A percentile compares a stretch with the other conserved stretches of the same genome.
phyloP scores from a whole-genome alignment of 1,140 invertebrate species.

The Steinernema feltiae region DNA sequence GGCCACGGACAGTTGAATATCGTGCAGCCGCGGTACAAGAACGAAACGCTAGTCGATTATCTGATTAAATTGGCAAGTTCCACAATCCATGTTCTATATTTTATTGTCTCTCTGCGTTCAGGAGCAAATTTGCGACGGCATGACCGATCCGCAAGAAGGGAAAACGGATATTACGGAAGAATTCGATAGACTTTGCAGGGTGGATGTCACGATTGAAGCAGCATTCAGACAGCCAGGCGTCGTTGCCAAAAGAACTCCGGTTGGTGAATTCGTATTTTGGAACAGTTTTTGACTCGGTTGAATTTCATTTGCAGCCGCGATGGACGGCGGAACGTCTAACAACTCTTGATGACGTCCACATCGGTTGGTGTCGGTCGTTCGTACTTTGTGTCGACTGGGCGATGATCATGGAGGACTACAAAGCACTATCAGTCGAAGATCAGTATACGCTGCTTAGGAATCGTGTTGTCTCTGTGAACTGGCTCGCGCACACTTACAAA shows the following conservation, averaged over 20 bases:
- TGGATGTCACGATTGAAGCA: conserved; percentile 37
- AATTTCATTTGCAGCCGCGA: conserved; percentile 29
- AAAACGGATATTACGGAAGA: conserved; percentile 28
- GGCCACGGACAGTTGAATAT: neutral
- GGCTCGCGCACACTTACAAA: conserved; percentile 37
- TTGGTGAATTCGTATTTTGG: conserved; percentile 9
- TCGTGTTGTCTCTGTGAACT: conserved; percentile 39
- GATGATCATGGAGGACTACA: conserved; percentile 28
- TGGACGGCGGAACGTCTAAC: conserved; percentile 34
- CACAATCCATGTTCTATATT: neutral
- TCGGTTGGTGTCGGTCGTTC: conserved; percentile 39
- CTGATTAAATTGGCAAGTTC: conserved; percentile 28
- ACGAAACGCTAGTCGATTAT: conserved; percentile 26
- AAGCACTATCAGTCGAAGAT: conserved; percentile 22
- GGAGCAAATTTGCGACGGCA: conserved; percentile 24
- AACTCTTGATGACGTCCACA: conserved; percentile 37
- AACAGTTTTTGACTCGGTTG: neutral
- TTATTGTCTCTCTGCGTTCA: no score
- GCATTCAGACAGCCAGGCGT: conserved; percentile 36
- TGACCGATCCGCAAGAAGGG: conserved; percentile 21
- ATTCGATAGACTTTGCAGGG: conserved; percentile 33
- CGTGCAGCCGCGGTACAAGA: conserved; percentile 14
- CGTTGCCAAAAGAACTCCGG: conserved; percentile 36
- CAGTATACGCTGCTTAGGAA: conserved; percentile 35
- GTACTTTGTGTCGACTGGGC: conserved; percentile 37